These are phyloP conservation scores for Fulica atra DNA, from an alignment of 2,113 vertebrate species.

Conservation along the genomic window DNA sequence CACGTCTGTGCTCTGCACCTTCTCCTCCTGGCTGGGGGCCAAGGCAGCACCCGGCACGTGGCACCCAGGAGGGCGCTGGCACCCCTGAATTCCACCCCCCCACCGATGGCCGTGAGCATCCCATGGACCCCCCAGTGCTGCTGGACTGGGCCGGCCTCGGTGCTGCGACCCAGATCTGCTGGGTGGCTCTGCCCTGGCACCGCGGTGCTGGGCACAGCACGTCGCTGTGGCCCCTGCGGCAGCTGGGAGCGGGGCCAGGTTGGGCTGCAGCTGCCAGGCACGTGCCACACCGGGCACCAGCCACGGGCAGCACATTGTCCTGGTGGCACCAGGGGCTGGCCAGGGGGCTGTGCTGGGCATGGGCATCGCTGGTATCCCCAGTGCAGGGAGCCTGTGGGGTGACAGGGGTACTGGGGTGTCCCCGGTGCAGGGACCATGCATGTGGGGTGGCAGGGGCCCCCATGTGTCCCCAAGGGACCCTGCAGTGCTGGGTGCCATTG, in stretches of 20 bases:
- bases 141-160: background rate
- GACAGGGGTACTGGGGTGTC: background rate
- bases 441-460: background rate
- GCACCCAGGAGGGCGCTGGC: background rate
- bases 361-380: background rate
- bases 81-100: background rate
- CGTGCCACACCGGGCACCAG: background rate
- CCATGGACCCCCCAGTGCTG: rapidly evolving
- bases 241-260: constrained; percentile 6
- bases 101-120: background rate
- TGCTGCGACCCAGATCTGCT: background rate
- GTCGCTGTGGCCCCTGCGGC: background rate
- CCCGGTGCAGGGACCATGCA: too few species aligned
- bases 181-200: background rate
- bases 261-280: constrained; percentile 13
- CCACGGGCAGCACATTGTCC: background rate
- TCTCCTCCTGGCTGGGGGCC: background rate
- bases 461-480: too few species aligned
- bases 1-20: background rate
- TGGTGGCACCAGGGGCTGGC: background rate
- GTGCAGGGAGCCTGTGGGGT: background rate
- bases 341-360: background rate
- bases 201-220: background rate
- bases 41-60: background rate
- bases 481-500: background rate